Percentiles rank a stretch among this genome's conserved stretches.
phyloP scores from a whole-genome alignment of 1,140 invertebrate genomes.

The Lasioglossum albipes region DNA sequence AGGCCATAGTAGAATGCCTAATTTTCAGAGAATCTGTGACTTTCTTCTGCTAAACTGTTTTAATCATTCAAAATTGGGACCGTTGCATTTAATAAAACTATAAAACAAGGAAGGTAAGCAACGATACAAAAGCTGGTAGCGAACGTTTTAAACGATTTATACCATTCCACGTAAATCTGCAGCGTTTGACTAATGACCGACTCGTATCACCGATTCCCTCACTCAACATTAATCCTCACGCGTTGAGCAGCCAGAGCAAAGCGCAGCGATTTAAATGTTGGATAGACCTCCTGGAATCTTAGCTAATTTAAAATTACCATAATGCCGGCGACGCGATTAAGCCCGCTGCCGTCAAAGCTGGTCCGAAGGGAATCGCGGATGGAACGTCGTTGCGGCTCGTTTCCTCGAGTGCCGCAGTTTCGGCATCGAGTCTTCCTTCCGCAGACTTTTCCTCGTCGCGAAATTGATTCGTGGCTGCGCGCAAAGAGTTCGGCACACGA shows the following conservation, averaged over 20 bases:
- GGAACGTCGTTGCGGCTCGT: not conserved
- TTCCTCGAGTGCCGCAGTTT: not conserved
- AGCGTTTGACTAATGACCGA: not conserved
- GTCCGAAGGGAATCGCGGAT: not conserved
- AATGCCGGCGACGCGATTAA: conserved; percentile 14
- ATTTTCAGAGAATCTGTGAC: too few species aligned
- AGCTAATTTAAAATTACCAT: conserved; percentile 32
- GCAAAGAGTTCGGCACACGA: conserved; percentile 16
- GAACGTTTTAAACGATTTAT: too few species aligned
- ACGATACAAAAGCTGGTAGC: too few species aligned
- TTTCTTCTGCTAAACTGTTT: too few species aligned
- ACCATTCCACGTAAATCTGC: too few species aligned
- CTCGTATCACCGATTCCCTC: not conserved
- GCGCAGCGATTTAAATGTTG: not conserved
- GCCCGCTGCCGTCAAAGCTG: not conserved
- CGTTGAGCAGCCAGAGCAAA: not conserved
- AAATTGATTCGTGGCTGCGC: conserved; percentile 30
- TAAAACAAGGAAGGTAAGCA: too few species aligned
- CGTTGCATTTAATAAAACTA: too few species aligned
- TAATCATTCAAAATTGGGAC: too few species aligned
- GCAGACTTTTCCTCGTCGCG: conserved; percentile 15
- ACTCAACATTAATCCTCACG: not conserved
- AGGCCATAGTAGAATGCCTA: too few species aligned
- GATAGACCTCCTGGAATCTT: not conserved
- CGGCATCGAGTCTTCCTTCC: not conserved